Base-by-base conservation (phyloP, 2,797 vertebrate species). In the Takifugu ocellatus region DNA sequence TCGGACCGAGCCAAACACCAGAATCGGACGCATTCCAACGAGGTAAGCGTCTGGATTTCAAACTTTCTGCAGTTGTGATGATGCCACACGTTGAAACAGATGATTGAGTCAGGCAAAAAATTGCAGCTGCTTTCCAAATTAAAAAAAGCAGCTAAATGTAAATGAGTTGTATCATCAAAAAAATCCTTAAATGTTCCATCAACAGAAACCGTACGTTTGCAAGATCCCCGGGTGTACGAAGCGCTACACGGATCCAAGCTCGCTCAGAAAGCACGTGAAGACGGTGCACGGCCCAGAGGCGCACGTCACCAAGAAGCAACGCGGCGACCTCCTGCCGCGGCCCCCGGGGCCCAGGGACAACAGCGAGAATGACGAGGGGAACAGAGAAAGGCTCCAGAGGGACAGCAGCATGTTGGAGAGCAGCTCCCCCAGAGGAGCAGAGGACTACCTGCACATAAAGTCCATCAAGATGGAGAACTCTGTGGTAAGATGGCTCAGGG, bases 1-100 rank as follows among this genome's bases (percentile, higher is more conserved):
- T 99, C 96, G 0, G 96, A 99, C 82, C 92, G 97, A 17, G 97
- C 97, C 84, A 99, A 99, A 72, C 97, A 99, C 89, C 97, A 99
- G 91, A 99, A 99, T 91, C 91, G 97, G 66, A 99, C 97, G 2
- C 97, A 99, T 90, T 99, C 97, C 74, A 98, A 96, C 54, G 96
- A 90, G 88, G 89, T 90, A 51, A 5, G 8, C 14, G 11, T 5
- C 49, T 0, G 5, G 25, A 6, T 46, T 17, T 21, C 7, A 21
- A 7, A n/a, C 7, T 17, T 21, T n/a, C n/a, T n/a, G n/a, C n/a
- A n/a, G n/a, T n/a, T n/a, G n/a, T n/a, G n/a, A n/a, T n/a, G n/a
- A n/a, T n/a, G n/a, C n/a, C n/a, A n/a, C n/a, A n/a, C n/a, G n/a
- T n/a, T n/a, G n/a, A n/a, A n/a, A n/a, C n/a, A n/a, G n/a, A n/a